These are phyloP conservation scores for Schizothorax lantsangensis DNA, from an alignment of 2,797 vertebrate genomes.

Conservation along the genomic window DNA sequence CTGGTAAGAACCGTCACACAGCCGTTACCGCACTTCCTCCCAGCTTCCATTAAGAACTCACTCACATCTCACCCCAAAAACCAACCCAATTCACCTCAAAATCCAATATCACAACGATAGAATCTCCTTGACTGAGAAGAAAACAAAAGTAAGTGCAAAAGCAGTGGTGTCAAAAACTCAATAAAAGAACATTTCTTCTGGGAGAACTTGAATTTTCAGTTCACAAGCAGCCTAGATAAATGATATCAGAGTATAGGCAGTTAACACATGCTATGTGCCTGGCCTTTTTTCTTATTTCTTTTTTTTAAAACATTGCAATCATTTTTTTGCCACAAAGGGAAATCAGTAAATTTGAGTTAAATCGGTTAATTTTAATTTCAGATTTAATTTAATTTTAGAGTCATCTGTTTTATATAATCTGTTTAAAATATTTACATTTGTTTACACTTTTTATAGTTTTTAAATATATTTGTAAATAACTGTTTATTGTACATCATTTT, in stretches of 20 bases:
- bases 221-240: not conserved
- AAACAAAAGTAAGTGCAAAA: constrained; percentile 25
- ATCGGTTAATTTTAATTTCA: not conserved
- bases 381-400: not conserved
- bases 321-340: not conserved
- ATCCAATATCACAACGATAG: constrained; percentile 25
- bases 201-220: not conserved
- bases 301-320: not conserved
- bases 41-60: constrained; percentile 61
- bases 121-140: constrained; percentile 5
- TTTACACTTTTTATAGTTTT: no score
- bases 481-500: no score
- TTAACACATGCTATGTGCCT: not conserved
- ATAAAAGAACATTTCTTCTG: not conserved
- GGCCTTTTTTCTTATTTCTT: not conserved
- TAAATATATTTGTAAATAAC: no score
- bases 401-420: not conserved
- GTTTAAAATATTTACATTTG: not conserved
- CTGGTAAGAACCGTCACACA: constrained; percentile 64
- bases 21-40: constrained; percentile 55
- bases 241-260: not conserved
- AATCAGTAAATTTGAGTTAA: not conserved
- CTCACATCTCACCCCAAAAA: constrained; percentile 53
- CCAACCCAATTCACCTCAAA: constrained; percentile 41
- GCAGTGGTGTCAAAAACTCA: constrained; percentile 11